Percentiles rank a stretch among this genome's conserved stretches.
phyloP scores from a whole-genome alignment of 2,797 vertebrate genomes.

The Onychomys arenicola region DNA sequence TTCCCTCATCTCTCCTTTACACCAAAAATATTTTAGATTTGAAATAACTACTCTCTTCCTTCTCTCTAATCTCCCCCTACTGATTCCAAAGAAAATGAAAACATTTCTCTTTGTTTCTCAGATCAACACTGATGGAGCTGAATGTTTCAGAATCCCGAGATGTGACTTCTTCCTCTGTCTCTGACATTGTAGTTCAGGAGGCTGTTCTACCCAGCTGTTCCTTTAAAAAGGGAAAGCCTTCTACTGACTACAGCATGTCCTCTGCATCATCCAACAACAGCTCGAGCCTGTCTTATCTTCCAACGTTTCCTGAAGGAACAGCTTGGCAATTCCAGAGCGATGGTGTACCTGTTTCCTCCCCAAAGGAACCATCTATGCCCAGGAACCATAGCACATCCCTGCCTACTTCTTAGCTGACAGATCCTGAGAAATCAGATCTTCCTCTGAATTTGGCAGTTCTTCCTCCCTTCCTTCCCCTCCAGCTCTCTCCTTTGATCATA shows the following conservation, averaged over 20 bases:
- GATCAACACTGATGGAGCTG: slow-evolving; percentile 54
- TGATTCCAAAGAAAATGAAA: slow-evolving; percentile 55
- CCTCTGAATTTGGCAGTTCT: slow-evolving; percentile 46
- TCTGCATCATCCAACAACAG: slow-evolving; percentile 46
- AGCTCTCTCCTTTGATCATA: not conserved
- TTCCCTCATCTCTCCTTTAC: not conserved
- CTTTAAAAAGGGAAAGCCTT: slow-evolving; percentile 31
- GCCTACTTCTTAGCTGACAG: slow-evolving; percentile 35
- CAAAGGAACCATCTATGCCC: not conserved
- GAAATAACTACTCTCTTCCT: slow-evolving; percentile 4
- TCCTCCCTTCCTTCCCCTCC: slow-evolving; percentile 24
- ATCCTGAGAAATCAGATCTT: slow-evolving; percentile 33
- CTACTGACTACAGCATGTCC: not conserved
- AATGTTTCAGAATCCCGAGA: slow-evolving; percentile 23
- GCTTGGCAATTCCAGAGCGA: not conserved
- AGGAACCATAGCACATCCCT: slow-evolving; percentile 10
- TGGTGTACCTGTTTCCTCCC: not conserved
- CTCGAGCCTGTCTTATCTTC: not conserved
- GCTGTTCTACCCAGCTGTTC: slow-evolving; percentile 24
- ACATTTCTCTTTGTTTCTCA: slow-evolving; percentile 71
- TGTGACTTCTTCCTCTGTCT: slow-evolving; percentile 56
- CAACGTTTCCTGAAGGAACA: slow-evolving; percentile 54
- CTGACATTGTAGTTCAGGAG: slow-evolving; percentile 30
- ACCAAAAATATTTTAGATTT: slow-evolving; percentile 39
- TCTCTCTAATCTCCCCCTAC: not conserved